Percentiles rank a stretch among this genome's conserved stretches.
phyloP scores from a whole-genome alignment of 2,888 invertebrate genomes.

The Argyresthia albistria region DNA sequence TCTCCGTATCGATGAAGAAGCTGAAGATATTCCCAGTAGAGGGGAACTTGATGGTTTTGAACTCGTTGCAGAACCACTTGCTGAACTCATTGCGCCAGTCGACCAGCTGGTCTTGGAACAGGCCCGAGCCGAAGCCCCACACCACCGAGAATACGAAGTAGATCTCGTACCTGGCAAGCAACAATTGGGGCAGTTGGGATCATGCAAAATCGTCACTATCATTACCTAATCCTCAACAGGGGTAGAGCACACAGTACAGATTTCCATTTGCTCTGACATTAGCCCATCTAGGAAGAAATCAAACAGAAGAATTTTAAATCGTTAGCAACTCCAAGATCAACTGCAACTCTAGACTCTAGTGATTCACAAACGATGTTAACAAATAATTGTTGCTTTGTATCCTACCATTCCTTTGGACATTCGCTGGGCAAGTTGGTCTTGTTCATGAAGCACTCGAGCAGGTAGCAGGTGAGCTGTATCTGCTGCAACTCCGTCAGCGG shows the following conservation, averaged over 20 bases:
- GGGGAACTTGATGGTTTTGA: constrained; percentile 93
- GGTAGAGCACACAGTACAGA: too few species aligned
- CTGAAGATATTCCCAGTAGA: constrained; percentile 87
- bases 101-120: constrained; percentile 91
- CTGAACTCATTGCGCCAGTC: constrained; percentile 96
- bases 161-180: constrained; percentile 79
- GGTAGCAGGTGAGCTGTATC: constrained; percentile 87
- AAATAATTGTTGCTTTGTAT: too few species aligned
- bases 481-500: constrained; percentile 93
- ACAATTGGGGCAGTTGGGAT: too few species aligned
- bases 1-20: constrained; percentile 89
- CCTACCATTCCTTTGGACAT: constrained; percentile 90
- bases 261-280: too few species aligned
- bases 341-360: too few species aligned
- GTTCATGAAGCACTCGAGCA: constrained; percentile 88
- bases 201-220: too few species aligned
- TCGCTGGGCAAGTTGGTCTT: constrained; percentile 87
- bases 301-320: too few species aligned
- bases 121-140: constrained; percentile 95
- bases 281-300: too few species aligned
- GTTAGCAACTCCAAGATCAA: too few species aligned
- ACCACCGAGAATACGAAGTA: constrained; percentile 93
- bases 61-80: constrained; percentile 95
- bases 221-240: too few species aligned
- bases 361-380: too few species aligned